Base-by-base conservation (phyloP, 2,113 vertebrate species). In the Peromyscus leucopus region DNA sequence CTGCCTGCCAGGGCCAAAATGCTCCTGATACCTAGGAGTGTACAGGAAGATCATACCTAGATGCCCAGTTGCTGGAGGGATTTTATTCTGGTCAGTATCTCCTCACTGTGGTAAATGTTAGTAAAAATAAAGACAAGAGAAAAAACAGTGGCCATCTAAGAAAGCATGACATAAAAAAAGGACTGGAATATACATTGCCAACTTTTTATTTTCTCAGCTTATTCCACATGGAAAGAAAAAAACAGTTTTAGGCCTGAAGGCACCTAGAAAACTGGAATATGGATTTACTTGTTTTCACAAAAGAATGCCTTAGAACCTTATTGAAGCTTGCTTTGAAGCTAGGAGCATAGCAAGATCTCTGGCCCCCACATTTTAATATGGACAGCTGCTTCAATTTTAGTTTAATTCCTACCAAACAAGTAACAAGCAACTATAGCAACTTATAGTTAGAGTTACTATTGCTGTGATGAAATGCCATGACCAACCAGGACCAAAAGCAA, bases 141-240 rank as follows among this genome's bases (percentile, higher is more conserved):
- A 61, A 4, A 21, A n/a, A 42, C 19, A 72, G 2, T 76, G 15
- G 4, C 71, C 67, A 82, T 9, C 33, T 17, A 21, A 71, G 10
- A 28, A 7, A 72, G 61, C 57, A 61, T 5, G 21, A 26, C 6
- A 48, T 24, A 16, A 90, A 87, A 89, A 55, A 33, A 13, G 16
- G 69, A 39, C 36, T 46, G 74, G 57, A 72, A 93, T 90, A 55
- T 51, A 9, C 4, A 15, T 10, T 69, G n/a, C 42, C 17, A 63
- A n/a, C 4, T 74, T 42, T 51, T 3, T 28, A 42, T 87, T 90
- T 89, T 86, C 48, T 85, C 39, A 51, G 57, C 61, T 33, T 67
- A 85, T 92, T 84, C 89, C 51, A 88, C 82, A 79, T 90, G 33
- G 59, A 63, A 93, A 79, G 5, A 74, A 33, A 78, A 55, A 61